A percentile compares a stretch with the other conserved stretches of the same genome.
These are phyloP conservation scores for Muraenolepis orangiensis DNA, from an alignment of 2,797 vertebrate genomes.

Conservation along the genomic window DNA sequence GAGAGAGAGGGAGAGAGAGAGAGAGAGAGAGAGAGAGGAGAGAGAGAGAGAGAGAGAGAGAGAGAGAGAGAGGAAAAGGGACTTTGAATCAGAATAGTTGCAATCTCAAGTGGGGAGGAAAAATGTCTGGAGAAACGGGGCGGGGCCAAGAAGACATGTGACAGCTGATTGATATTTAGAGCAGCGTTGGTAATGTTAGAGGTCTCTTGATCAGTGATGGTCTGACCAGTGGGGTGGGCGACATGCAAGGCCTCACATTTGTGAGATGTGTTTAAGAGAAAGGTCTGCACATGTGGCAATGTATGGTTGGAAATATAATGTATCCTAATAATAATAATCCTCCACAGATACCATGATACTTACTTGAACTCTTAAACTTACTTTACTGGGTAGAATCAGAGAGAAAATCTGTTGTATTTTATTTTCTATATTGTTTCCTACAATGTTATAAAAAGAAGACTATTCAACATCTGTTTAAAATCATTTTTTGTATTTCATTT, in stretches of 20 bases:
- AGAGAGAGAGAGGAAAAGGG: slow-evolving; percentile 9
- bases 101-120: slow-evolving; percentile 35
- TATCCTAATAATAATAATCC: too few relatives aligned
- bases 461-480: too few relatives aligned
- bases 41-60: slow-evolving; percentile 29
- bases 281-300: neutral
- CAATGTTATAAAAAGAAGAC: neutral
- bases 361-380: too few relatives aligned
- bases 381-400: too few relatives aligned
- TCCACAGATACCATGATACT: too few relatives aligned
- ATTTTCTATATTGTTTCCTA: neutral
- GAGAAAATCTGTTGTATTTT: neutral
- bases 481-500: too few relatives aligned
- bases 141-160: slow-evolving; percentile 35
- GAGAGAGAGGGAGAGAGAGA: neutral
- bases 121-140: slow-evolving; percentile 51
- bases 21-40: neutral
- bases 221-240: neutral
- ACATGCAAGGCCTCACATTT: neutral
- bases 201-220: slow-evolving; percentile 31
- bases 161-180: slow-evolving; percentile 60
- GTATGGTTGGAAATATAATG: too few relatives aligned
- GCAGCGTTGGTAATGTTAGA: slow-evolving; percentile 34
- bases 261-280: neutral
- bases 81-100: slow-evolving; percentile 23